phyloP scores from a whole-genome alignment of 2,113 vertebrate species.

The Petromus typicus region DNA sequence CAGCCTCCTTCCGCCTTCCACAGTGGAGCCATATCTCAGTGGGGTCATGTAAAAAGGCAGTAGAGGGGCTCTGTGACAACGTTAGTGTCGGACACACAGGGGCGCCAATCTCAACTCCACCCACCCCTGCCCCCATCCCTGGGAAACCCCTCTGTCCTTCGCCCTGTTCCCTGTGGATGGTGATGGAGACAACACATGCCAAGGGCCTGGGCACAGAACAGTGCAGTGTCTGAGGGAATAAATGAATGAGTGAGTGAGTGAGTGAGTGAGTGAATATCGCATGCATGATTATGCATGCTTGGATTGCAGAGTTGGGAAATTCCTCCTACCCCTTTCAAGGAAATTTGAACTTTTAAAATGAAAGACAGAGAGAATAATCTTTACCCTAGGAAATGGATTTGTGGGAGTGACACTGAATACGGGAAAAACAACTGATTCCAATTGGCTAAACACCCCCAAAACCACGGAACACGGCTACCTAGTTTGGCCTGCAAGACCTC shows the following conservation, averaged over 20 bases:
- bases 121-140: background rate
- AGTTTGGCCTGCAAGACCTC: background rate
- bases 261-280: too few species aligned
- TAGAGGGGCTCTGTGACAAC: accelerated
- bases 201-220: background rate
- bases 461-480: accelerated
- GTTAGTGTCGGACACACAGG: background rate
- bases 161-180: background rate
- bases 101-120: background rate
- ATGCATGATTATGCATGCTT: background rate
- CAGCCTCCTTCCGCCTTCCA: background rate
- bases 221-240: background rate
- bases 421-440: background rate
- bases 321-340: background rate
- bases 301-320: background rate
- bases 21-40: background rate
- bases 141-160: background rate
- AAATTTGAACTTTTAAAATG: background rate
- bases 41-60: background rate
- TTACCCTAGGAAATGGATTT: background rate
- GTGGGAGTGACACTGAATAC: background rate
- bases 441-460: background rate
- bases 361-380: background rate
- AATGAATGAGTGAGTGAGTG: background rate
- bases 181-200: background rate